Percentiles rank a stretch among this genome's conserved stretches.
Conservation (phyloP, 2,113 vertebrate species). For the Chloropsis hardwickii region DNA sequence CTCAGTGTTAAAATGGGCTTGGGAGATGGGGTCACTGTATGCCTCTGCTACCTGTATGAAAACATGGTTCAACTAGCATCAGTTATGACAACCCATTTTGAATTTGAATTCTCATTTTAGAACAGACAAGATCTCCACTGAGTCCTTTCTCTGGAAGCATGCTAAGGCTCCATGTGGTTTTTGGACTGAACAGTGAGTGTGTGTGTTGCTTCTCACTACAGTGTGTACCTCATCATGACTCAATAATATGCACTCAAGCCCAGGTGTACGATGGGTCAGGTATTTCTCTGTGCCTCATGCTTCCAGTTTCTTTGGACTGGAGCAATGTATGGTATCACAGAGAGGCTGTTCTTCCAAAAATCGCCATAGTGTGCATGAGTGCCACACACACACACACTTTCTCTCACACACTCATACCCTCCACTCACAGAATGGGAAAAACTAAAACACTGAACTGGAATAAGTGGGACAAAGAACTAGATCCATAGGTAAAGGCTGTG, state of each 20-base stretch:
- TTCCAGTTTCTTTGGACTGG: not conserved
- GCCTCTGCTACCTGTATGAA: not conserved
- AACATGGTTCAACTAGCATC: not conserved
- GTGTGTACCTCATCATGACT: not conserved
- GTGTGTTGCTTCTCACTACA: too few species aligned
- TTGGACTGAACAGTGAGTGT: not conserved
- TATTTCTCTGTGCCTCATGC: too few species aligned
- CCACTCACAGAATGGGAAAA: not conserved
- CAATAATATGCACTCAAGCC: too few species aligned
- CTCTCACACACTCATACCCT: not conserved
- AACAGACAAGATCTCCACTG: not conserved
- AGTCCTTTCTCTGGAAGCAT: not conserved
- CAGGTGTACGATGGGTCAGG: accelerated
- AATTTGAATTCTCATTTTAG: not conserved
- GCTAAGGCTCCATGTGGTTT: not conserved
- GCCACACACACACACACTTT: not conserved
- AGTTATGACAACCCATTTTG: not conserved
- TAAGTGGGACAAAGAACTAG: not conserved
- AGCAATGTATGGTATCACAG: accelerated
- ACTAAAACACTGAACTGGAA: not conserved
- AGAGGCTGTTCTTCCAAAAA: not conserved
- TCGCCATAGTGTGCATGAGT: not conserved
- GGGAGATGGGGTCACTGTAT: not conserved
- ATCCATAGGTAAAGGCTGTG: not conserved
- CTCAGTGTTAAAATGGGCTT: not conserved